Percentiles rank a stretch among this genome's conserved stretches.
Conservation (phyloP, 2,113 vertebrate species). For the Hemicordylus capensis region DNA sequence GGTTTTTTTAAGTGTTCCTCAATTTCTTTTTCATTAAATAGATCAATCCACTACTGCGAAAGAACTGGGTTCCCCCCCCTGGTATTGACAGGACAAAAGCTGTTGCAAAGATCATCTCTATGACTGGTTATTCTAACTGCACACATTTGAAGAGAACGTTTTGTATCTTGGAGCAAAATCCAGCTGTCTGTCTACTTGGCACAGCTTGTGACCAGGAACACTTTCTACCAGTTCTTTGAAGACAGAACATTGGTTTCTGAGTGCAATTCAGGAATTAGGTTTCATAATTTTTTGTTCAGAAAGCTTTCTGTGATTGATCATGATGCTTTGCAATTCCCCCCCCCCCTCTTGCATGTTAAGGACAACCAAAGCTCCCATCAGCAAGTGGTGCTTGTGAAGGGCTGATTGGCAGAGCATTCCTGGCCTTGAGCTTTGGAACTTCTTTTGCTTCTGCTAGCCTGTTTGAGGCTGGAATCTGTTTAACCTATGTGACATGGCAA, state of each 20-base stretch:
- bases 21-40: not conserved
- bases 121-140: not conserved
- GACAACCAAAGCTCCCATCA: not conserved
- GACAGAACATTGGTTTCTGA: slow-evolving; percentile 13
- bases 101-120: slow-evolving; percentile 14
- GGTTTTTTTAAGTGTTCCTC: not conserved
- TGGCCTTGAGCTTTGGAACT: not conserved
- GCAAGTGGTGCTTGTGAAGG: rapidly evolving
- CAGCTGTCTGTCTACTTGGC: slow-evolving; percentile 9
- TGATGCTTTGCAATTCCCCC: not conserved
- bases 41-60: not conserved
- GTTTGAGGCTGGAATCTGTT: not conserved
- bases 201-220: slow-evolving; percentile 22
- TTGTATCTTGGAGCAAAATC: slow-evolving; percentile 23
- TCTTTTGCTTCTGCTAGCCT: not conserved
- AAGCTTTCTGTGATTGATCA: not conserved
- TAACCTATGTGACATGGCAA: not conserved
- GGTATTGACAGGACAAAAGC: not conserved
- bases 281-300: not conserved
- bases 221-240: slow-evolving; percentile 25
- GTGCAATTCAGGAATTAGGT: slow-evolving; percentile 24
- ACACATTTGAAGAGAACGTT: not conserved
- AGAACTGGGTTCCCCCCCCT: not conserved
- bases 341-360: not conserved
- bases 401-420: not conserved